phyloP scores from a whole-genome alignment of 2,888 invertebrate species.

The Hydroisotoma schaefferi region DNA sequence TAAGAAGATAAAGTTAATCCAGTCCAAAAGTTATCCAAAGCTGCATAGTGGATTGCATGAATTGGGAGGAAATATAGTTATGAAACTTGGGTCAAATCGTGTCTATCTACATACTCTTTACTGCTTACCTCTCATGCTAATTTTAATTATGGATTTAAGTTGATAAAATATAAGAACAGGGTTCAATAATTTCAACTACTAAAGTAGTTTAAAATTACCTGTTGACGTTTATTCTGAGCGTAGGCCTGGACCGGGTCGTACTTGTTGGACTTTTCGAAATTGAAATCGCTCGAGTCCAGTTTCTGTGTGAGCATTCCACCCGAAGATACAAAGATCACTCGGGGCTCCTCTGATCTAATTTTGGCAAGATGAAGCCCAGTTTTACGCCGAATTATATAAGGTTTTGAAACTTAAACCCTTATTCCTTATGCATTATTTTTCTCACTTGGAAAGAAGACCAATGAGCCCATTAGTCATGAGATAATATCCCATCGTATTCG shows the following conservation, averaged over 20 bases:
- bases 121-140: too few species aligned
- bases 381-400: constrained; percentile 13
- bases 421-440: too few species aligned
- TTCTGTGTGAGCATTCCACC: constrained; percentile 56
- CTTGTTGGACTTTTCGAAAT: constrained; percentile 53
- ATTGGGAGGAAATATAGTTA: too few species aligned
- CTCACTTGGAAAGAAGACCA: constrained; percentile 51
- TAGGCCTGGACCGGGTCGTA: constrained; percentile 56
- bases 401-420: too few species aligned
- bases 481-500: constrained; percentile 55
- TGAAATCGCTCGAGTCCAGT: constrained; percentile 53
- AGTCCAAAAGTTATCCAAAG: too few species aligned
- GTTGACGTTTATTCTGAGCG: constrained; percentile 56
- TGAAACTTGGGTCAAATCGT: too few species aligned
- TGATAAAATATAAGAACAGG: too few species aligned
- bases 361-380: constrained; percentile 49
- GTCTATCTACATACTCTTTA: too few species aligned
- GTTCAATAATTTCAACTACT: too few species aligned
- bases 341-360: constrained; percentile 49
- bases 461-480: constrained; percentile 52
- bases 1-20: too few species aligned
- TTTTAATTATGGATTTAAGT: too few species aligned
- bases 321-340: constrained; percentile 54
- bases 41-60: too few species aligned
- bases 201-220: constrained; percentile 42